Conservation (phyloP, 2,888 invertebrate species). For the Brachynemurus nebulosus region DNA sequence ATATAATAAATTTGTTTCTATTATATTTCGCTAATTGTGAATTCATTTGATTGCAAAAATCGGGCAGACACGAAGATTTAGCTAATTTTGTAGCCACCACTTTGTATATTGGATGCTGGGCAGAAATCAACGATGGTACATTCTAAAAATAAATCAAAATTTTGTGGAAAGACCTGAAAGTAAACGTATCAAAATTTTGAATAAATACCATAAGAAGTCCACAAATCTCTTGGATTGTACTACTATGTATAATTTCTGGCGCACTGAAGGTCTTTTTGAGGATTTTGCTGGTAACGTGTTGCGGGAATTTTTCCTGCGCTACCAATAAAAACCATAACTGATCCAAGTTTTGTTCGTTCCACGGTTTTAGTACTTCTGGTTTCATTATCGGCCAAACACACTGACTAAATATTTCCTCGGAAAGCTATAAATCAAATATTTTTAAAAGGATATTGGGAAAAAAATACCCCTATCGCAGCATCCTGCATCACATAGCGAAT, state of each 20-base stretch:
- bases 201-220: slow-evolving; percentile 47
- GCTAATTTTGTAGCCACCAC: slow-evolving; percentile 40
- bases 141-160: slow-evolving; percentile 32
- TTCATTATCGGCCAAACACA: slow-evolving; percentile 46
- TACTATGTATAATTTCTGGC: slow-evolving; percentile 40
- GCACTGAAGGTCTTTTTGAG: slow-evolving; percentile 42
- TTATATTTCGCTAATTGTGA: slow-evolving; percentile 36
- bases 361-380: slow-evolving; percentile 43
- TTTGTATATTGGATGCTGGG: slow-evolving; percentile 51
- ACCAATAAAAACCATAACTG: slow-evolving; percentile 45
- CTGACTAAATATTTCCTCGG: slow-evolving; percentile 38
- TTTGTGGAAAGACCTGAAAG: too few species aligned
- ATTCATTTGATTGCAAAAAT: slow-evolving; percentile 44
- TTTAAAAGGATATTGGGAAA: slow-evolving; percentile 2
- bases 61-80: slow-evolving; percentile 34
- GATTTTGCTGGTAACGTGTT: slow-evolving; percentile 36
- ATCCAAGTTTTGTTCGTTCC: slow-evolving; percentile 50
- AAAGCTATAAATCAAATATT: slow-evolving; percentile 29
- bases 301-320: slow-evolving; percentile 33
- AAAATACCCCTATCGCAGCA: neutral
- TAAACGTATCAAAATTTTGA: too few species aligned
- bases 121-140: slow-evolving; percentile 40
- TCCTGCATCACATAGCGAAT: too few species aligned
- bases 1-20: slow-evolving; percentile 44
- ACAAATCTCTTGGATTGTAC: slow-evolving; percentile 39